Percentiles rank a stretch among this genome's conserved stretches.
phyloP scores from a whole-genome alignment of 2,888 invertebrate genomes.

The Dynastes grantii region DNA sequence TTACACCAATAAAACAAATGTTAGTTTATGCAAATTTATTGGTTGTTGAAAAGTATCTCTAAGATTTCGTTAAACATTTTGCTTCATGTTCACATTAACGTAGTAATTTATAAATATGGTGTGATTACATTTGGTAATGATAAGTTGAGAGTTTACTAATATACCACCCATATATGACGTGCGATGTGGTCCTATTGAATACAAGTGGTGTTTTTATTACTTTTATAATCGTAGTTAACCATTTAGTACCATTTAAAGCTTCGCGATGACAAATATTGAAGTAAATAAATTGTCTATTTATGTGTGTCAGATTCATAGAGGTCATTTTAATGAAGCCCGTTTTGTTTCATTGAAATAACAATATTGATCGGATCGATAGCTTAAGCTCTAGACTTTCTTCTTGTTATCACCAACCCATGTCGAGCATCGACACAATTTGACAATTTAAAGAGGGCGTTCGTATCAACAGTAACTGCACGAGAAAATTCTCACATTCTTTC shows the following conservation, averaged over 20 bases:
- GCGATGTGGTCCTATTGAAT: neutral
- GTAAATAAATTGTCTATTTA: conserved; percentile 1
- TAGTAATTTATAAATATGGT: no score
- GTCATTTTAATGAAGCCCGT: conserved; percentile 35
- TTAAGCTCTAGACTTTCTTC: conserved; percentile 30
- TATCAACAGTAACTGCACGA: conserved; percentile 27
- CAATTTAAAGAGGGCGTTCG: conserved; percentile 40
- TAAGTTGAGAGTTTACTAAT: no score
- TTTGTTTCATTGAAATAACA: conserved; percentile 20
- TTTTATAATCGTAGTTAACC: conserved; percentile 5
- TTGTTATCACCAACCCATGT: conserved; percentile 5
- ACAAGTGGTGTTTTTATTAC: neutral
- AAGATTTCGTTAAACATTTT: no score
- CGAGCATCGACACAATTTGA: conserved; percentile 32
- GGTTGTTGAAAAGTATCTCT: neutral
- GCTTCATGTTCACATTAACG: no score
- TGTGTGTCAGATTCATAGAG: conserved; percentile 1
- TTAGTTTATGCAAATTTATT: neutral
- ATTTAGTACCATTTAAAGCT: neutral
- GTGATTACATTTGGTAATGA: no score
- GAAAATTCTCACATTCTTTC: conserved; percentile 6
- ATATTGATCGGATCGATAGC: conserved; percentile 21
- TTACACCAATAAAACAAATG: neutral
- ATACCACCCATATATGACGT: no score
- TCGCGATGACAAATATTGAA: neutral